These are phyloP conservation scores for Nannoperca obscura DNA, from an alignment of 2,797 vertebrate genomes.

Conservation along the genomic window DNA sequence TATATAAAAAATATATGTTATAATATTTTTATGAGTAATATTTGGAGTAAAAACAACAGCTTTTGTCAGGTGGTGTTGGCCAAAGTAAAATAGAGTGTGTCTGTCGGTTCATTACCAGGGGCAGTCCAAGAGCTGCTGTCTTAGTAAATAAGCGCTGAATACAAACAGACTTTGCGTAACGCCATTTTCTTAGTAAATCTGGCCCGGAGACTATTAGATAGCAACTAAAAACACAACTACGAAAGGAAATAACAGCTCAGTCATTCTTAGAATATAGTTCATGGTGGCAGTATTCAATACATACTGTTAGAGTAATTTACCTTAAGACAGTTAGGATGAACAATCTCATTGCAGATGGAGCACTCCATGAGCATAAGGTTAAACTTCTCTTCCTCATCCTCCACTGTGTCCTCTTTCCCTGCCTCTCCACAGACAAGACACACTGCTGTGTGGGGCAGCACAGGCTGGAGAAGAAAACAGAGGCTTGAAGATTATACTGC, in stretches of 20 bases:
- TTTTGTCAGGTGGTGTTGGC: neutral
- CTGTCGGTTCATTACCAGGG: neutral
- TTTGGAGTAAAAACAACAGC: neutral
- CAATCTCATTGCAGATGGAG: slow-evolving; percentile 98
- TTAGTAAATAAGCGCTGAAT: neutral
- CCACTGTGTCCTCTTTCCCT: slow-evolving; percentile 95
- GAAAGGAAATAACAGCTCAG: neutral
- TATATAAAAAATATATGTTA: neutral
- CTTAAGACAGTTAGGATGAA: slow-evolving; percentile 97
- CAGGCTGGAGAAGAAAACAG: slow-evolving; percentile 84
- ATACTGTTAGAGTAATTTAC: slow-evolving; percentile 74
- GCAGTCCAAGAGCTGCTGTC: neutral
- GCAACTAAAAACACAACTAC: neutral
- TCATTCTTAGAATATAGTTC: neutral
- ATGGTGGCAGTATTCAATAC: neutral
- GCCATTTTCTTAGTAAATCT: neutral
- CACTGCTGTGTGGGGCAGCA: slow-evolving; percentile 96
- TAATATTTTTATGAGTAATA: neutral
- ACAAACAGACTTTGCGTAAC: neutral
- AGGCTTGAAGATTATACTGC: neutral
- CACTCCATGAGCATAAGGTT: slow-evolving; percentile 98
- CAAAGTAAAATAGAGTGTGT: too few relatives aligned
- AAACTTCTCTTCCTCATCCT: slow-evolving; percentile 94
- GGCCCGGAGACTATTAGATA: neutral
- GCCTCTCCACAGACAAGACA: slow-evolving; percentile 96